Evolutionary conservation across 2,113 vertebrate genomes (phyloP), one percentile per base, ranked within the genome.

Genomic region (Ancistrus triradiatus): DNA sequence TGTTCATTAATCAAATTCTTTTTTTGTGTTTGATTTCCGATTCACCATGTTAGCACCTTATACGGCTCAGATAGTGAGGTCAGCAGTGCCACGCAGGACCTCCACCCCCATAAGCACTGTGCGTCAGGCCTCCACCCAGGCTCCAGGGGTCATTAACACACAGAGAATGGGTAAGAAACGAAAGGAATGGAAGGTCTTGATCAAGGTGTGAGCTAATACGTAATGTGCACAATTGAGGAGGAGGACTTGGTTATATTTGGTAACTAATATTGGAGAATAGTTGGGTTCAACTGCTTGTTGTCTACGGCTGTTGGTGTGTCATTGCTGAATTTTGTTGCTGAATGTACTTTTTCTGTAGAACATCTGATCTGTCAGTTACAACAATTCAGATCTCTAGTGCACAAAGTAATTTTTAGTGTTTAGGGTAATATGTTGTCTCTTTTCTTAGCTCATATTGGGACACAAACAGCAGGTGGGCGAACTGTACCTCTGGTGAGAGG

Each of bases 41-140:
- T 59, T 69, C 61, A 58, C 50, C 17, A 2, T 22, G 0, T n/a
- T 68, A 86, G 85, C 76, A 14, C 77, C 80, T 1, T 92, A 88
- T 60, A 75, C 87, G 1, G 43, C 83, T 7, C 89, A 91, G 5
- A 15, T 86, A 44, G 31, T 87, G 33, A 81, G 87, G 19, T 60
- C 78, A 1, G 63, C 81, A 1, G 73, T 81, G 0, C 82, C 90
- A 6, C 85, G 88, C 7, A 88, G 85, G 21, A 74, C 87, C 33
- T 73, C 81, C 1, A 83, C 85, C 38, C 83, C 84, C 43, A 84
- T 95, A 59, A 90, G 90, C 74, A 90, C 89, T 19, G 84, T 90
- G 40, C 81, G 88, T 50, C 94, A 95, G 76, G 91, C 88, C 1
- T 92, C 94, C 42, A 91, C 91, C 3, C 94, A 96, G 71, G 89